Conservation (phyloP, 2,888 invertebrate genomes). For the Ommatoiulus sabulosus region DNA sequence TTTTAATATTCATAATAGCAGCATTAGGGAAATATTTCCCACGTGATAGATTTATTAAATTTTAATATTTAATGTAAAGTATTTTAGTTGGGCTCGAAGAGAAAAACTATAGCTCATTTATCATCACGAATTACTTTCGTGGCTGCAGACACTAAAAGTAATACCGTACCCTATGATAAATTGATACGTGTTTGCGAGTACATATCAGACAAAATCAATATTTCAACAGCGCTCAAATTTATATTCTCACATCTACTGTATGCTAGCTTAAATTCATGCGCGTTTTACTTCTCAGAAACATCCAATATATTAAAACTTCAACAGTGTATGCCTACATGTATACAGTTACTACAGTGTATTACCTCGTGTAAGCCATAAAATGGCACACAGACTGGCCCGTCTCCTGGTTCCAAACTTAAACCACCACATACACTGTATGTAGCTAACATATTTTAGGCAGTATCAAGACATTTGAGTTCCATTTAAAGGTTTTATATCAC, state of each 20-base stretch:
- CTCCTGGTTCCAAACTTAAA: too few relatives aligned
- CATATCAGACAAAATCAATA: background rate
- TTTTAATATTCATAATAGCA: too few relatives aligned
- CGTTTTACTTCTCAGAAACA: background rate
- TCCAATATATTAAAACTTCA: background rate
- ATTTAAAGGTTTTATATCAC: too few relatives aligned
- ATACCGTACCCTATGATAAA: background rate
- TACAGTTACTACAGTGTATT: too few relatives aligned
- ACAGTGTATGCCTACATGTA: background rate
- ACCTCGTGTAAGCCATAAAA: too few relatives aligned
- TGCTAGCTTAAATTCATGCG: background rate
- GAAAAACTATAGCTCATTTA: background rate
- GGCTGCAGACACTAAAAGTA: background rate
- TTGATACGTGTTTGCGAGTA: background rate
- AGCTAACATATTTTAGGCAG: too few relatives aligned
- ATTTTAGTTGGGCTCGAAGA: background rate
- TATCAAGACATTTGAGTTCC: too few relatives aligned
- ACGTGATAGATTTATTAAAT: background rate
- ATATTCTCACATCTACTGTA: background rate
- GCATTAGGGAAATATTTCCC: background rate
- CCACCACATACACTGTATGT: background rate
- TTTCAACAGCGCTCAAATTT: background rate
- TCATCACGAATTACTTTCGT: background rate
- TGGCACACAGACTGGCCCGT: too few relatives aligned
- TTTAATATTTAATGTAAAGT: slow-evolving; percentile 1